Conservation (phyloP, 1,140 invertebrate species). For the Condylostylus longicornis region DNA sequence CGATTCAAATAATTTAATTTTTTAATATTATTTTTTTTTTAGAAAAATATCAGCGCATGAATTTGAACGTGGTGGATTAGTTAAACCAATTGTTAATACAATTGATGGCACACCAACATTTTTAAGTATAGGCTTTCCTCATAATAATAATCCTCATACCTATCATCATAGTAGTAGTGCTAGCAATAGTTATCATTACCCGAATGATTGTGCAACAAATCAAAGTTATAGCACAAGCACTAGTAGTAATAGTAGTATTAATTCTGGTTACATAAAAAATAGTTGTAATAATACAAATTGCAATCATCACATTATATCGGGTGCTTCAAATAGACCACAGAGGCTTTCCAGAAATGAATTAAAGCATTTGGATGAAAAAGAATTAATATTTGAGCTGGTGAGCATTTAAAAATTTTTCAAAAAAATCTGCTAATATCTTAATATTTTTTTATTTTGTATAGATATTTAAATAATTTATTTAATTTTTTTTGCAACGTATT, state of each 20-base stretch:
- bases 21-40: slow-evolving; percentile 3
- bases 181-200: too few relatives aligned
- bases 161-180: too few relatives aligned
- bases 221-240: neutral
- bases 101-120: slow-evolving; percentile 85
- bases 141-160: too few relatives aligned
- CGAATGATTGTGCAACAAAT: slow-evolving; percentile 18
- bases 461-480: neutral
- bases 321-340: slow-evolving; percentile 40
- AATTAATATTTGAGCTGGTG: slow-evolving; percentile 89
- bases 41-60: slow-evolving; percentile 92
- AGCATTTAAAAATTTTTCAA: slow-evolving; percentile 19
- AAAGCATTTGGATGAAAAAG: slow-evolving; percentile 77
- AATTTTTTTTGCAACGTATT: neutral
- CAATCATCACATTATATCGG: slow-evolving; percentile 14
- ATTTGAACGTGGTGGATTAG: slow-evolving; percentile 77
- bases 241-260: neutral
- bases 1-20: neutral
- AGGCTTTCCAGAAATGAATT: slow-evolving; percentile 67
- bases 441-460: too few relatives aligned
- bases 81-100: slow-evolving; percentile 81
- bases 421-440: slow-evolving; percentile 10
- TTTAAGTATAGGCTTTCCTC: slow-evolving; percentile 46
- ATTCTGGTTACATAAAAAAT: slow-evolving; percentile 15
- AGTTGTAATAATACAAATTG: neutral